Evolutionary conservation across 37 sponge, comb jelly and placozoan species (phyloP).

Genomic region (Ianthella basta): DNA sequence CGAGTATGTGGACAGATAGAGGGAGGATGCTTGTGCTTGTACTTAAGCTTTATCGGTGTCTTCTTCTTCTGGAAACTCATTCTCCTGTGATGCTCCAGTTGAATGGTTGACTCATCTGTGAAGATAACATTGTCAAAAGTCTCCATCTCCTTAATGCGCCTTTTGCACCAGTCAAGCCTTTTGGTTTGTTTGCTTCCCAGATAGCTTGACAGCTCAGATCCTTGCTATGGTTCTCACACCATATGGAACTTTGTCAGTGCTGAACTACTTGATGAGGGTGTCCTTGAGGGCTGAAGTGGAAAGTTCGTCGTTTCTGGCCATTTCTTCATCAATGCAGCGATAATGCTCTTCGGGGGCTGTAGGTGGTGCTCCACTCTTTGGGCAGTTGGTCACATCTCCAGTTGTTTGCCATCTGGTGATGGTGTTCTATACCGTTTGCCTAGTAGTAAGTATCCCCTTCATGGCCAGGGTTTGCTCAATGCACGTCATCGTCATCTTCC

Average conservation of each 20-base stretch:
- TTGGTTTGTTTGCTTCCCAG: neutral
- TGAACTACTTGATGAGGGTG: too few species aligned
- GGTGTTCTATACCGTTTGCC: neutral
- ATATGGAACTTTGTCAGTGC: neutral
- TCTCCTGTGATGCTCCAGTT: constrained; percentile 11
- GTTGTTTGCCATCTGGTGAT: neutral
- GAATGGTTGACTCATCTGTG: constrained; percentile 12
- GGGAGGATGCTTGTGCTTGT: neutral
- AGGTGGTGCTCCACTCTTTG: too few species aligned
- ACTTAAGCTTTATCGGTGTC: too few species aligned
- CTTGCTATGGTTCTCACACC: constrained; percentile 11
- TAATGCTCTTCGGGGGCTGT: too few species aligned
- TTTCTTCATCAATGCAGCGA: too few species aligned
- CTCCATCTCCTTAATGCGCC: neutral
- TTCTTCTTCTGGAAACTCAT: constrained; percentile 2
- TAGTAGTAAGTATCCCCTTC: constrained; percentile 1
- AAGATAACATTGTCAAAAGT: constrained; percentile 18
- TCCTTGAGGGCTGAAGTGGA: too few species aligned
- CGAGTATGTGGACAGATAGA: too few species aligned
- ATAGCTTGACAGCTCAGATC: constrained; percentile 22
- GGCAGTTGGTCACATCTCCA: neutral
- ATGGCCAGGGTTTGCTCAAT: neutral
- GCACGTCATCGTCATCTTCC: too few species aligned
- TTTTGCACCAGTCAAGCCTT: constrained; percentile 31
- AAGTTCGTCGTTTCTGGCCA: too few species aligned